phyloP scores from a whole-genome alignment of 2,113 vertebrate species.

The human (Homo sapiens) region GRCh38 chr15:29169001-29169500 shows the following conservation, averaged over 20 bases:
- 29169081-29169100: neutral
- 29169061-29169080: neutral
- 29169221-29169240: neutral
- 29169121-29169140: neutral
- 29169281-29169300: neutral
- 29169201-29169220: neutral
- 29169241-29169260: neutral
- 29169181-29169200: neutral
- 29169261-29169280: neutral
- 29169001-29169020: neutral
- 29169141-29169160: neutral
- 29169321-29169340: neutral
- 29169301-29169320: neutral
- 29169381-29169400: neutral
- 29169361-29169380: neutral
- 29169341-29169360: neutral
- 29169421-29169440: neutral
- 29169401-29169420: neutral
- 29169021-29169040: neutral
- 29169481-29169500: neutral
- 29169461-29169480: neutral
- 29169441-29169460: neutral
- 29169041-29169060: conserved; percentile 1
- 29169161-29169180: neutral
- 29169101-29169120: neutral